These are phyloP conservation scores for Drosophila algonquin DNA, from an alignment of 2,888 invertebrate species.

Conservation along the genomic window DNA sequence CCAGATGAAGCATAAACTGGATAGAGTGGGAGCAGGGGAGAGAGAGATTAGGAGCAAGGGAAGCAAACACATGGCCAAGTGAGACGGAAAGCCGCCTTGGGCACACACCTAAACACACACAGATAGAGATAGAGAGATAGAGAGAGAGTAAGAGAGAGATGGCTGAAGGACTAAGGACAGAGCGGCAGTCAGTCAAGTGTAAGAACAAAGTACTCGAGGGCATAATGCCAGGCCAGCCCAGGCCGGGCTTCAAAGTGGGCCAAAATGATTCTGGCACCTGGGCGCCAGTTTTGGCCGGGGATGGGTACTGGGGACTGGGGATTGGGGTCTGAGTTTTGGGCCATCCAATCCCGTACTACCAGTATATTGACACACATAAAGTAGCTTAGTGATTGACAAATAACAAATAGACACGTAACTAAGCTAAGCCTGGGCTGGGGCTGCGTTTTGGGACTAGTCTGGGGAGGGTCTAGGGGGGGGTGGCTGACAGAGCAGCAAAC, in stretches of 20 bases:
- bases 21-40: not conserved
- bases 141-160: conserved; percentile 9
- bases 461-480: not conserved
- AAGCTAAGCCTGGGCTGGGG: conserved; percentile 45
- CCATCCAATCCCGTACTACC: conserved; percentile 40
- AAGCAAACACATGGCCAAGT: conserved; percentile 21
- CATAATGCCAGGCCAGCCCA: conserved; percentile 17
- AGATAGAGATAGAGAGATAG: conserved; percentile 1
- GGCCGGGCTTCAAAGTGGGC: conserved; percentile 31
- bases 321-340: conserved; percentile 18
- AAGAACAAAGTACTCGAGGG: conserved; percentile 67
- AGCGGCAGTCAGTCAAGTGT: conserved; percentile 65
- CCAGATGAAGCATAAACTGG: conserved; percentile 58
- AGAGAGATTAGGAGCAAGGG: not conserved
- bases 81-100: conserved; percentile 26
- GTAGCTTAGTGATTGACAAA: conserved; percentile 75
- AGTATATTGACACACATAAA: conserved; percentile 52
- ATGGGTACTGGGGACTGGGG: not conserved
- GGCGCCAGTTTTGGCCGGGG: not conserved
- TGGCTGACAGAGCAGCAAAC: conserved; percentile 52
- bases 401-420: conserved; percentile 73
- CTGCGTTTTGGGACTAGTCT: not conserved
- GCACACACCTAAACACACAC: conserved; percentile 18
- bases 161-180: conserved; percentile 2
- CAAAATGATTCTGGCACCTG: conserved; percentile 35